Evolutionary conservation across 1,140 invertebrate genomes (phyloP).

Genomic region (Nephotettix cincticeps): DNA sequence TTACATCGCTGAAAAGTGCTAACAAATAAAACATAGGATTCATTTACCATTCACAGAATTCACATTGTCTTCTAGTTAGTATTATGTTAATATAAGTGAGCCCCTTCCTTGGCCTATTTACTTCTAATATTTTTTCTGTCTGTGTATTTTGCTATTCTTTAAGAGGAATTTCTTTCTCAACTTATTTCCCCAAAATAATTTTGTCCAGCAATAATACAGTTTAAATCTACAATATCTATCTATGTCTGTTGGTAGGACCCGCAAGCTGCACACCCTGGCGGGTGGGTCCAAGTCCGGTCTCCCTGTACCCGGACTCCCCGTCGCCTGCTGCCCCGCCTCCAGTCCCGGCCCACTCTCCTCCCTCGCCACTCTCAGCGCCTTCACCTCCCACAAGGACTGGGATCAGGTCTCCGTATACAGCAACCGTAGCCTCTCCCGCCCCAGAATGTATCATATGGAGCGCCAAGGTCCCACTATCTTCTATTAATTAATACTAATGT

Average conservation of each 20-base stretch:
- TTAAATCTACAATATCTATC: no score
- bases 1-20: no score
- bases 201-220: no score
- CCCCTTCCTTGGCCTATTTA: no score
- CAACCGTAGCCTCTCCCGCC: slow-evolving; percentile 82
- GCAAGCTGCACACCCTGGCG: slow-evolving; percentile 71
- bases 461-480: slow-evolving; percentile 52
- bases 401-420: slow-evolving; percentile 92
- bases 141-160: no score
- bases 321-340: slow-evolving; percentile 71
- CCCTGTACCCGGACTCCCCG: slow-evolving; percentile 65
- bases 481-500: slow-evolving; percentile 31
- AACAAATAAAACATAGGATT: no score
- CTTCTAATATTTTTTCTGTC: no score
- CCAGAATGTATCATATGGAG: slow-evolving; percentile 74
- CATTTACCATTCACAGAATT: no score
- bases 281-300: slow-evolving; percentile 57
- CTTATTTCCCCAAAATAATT: no score
- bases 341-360: slow-evolving; percentile 79
- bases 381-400: slow-evolving; percentile 86
- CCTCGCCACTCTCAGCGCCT: slow-evolving; percentile 72
- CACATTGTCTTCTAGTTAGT: no score
- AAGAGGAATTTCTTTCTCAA: no score
- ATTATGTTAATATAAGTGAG: no score
- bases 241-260: slow-evolving; percentile 46